These are phyloP conservation scores for Gymnodraco acuticeps DNA, from an alignment of 2,797 vertebrate genomes.

Conservation along the genomic window DNA sequence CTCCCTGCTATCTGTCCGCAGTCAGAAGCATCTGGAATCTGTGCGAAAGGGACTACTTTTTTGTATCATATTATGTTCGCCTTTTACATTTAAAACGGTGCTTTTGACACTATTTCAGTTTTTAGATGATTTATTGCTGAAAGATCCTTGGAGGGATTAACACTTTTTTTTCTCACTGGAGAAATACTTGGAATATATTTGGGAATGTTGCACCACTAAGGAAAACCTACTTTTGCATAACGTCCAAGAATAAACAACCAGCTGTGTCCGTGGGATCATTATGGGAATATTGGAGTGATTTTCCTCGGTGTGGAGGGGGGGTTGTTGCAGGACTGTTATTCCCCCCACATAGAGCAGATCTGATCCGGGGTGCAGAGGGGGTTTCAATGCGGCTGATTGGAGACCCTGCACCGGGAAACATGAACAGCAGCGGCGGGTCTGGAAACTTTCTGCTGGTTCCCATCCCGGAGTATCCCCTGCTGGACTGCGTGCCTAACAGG, in stretches of 20 bases:
- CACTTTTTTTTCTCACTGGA: neutral
- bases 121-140: neutral
- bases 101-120: too few species aligned
- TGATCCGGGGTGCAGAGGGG: conserved; percentile 31
- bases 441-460: conserved; percentile 93
- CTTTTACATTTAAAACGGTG: neutral
- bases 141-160: neutral
- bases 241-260: neutral
- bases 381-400: conserved; percentile 83
- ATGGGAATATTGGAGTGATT: conserved; percentile 24
- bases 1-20: conserved; percentile 14
- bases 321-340: neutral
- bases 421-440: conserved; percentile 90
- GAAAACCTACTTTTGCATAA: neutral
- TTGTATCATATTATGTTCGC: neutral
- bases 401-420: conserved; percentile 81
- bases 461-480: conserved; percentile 90
- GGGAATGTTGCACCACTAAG: neutral
- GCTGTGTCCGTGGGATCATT: neutral
- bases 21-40: conserved; percentile 35
- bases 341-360: conserved; percentile 17
- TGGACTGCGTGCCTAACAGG: conserved; percentile 90
- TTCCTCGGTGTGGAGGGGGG: neutral
- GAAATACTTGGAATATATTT: neutral
- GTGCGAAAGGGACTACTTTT: neutral